phyloP scores from a whole-genome alignment of 2,113 vertebrate genomes.

The Xerus inauris region DNA sequence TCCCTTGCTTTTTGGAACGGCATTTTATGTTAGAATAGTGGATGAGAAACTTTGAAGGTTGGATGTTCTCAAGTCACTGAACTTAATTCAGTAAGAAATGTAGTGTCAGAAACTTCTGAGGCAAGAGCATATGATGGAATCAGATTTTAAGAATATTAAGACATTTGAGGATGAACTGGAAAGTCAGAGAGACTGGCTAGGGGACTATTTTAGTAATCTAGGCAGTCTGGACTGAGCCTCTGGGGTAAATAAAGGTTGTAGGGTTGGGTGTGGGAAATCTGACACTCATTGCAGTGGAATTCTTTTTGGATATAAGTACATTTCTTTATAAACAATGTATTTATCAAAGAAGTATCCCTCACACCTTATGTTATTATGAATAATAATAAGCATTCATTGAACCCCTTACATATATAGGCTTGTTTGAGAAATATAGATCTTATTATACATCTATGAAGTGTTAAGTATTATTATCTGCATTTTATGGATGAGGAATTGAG shows the following conservation, averaged over 20 bases:
- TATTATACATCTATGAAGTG: background rate
- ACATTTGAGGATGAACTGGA: background rate
- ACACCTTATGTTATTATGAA: background rate
- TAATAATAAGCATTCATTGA: background rate
- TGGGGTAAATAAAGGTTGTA: background rate
- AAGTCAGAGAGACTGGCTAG: background rate
- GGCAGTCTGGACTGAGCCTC: background rate
- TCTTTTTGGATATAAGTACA: background rate
- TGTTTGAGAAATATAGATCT: slow-evolving; percentile 2
- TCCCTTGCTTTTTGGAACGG: background rate
- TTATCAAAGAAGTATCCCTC: background rate
- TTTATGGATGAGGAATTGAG: background rate
- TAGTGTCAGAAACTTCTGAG: background rate
- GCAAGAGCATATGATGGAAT: background rate
- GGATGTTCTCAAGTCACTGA: background rate
- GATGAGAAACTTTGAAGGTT: background rate
- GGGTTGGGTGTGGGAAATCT: background rate
- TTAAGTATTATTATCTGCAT: background rate
- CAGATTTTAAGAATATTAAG: background rate
- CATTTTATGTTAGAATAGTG: background rate
- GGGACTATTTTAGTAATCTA: background rate
- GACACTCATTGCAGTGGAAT: background rate
- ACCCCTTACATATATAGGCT: background rate
- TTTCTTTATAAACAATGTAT: background rate
- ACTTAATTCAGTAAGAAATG: background rate